These are phyloP conservation scores for Nemotelus pantherinus DNA, from an alignment of 2,888 invertebrate genomes.

Conservation along the genomic window DNA sequence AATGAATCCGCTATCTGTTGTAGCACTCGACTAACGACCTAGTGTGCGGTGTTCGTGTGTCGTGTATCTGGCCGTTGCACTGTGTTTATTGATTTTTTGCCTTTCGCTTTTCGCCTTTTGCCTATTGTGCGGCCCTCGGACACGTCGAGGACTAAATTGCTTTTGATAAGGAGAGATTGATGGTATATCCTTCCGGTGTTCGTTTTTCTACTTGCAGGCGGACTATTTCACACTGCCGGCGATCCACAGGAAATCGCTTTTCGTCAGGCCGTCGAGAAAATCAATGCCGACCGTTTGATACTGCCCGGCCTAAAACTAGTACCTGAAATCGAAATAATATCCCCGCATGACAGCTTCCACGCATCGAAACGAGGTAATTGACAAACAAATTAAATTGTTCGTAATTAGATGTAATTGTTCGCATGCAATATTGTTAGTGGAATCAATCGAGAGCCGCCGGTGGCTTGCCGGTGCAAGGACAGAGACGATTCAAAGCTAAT, in stretches of 20 bases:
- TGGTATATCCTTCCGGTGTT: conserved; percentile 1
- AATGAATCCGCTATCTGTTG: conserved; percentile 2
- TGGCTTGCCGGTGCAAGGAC: no score
- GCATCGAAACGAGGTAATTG: conserved; percentile 89
- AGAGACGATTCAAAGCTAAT: no score
- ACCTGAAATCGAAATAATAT: conserved; percentile 89
- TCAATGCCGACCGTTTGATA: conserved; percentile 84
- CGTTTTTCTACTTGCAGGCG: conserved; percentile 69
- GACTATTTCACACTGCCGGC: conserved; percentile 87
- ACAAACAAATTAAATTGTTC: conserved; percentile 4
- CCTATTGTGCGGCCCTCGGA: background rate
- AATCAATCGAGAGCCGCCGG: no score
- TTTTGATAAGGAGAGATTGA: conserved; percentile 13
- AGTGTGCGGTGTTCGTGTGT: background rate
- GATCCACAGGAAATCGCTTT: conserved; percentile 91
- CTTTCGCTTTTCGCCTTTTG: background rate
- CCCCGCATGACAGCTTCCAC: conserved; percentile 92
- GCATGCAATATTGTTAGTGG: no score
- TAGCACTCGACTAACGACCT: background rate
- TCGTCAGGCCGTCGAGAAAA: conserved; percentile 89
- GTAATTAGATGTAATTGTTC: conserved; percentile 11
- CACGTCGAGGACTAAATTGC: no score
- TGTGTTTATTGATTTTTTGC: conserved; percentile 38
- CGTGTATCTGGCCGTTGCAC: conserved; percentile 22
- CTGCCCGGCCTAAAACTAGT: conserved; percentile 86